Base-by-base conservation (phyloP, 37 sponge, comb jelly and placozoan species). In the Agelas oroides region DNA sequence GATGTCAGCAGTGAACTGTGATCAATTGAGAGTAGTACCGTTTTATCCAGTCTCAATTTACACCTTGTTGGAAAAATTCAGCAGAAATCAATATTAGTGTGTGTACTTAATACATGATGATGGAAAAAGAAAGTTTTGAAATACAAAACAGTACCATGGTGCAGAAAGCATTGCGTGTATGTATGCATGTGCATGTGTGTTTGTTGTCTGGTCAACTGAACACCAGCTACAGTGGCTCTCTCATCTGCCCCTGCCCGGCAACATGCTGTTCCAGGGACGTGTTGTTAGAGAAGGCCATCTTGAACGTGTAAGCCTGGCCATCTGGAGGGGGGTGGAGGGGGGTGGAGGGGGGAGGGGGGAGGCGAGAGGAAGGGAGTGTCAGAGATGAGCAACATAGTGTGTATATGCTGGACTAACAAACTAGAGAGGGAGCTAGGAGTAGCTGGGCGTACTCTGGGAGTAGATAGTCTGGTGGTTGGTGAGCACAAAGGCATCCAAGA, bases 231-330 rank as follows among this genome's bases (percentile, higher is more conserved):
- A 76, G 35, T 23, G 14, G 60, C 23, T 62, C 46, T 46, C 46
- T 46, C 8, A 3, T 60, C 41, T 79, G 41, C 0, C 32, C 2
- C 8, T 17, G 16, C 33, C 70, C 34, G 15, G 70, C 62, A 3
- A 27, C 11, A 12, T 61, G 14, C n/a, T 27, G 62, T 25, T 91
- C 91, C 38, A 91, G 82, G 32, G 87, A 77, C 18, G 87, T 71
- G 66, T 86, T 91, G 87, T 53, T 78, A 31, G 96, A 96, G 74
- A 96, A 96, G 14, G 96, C 96, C 75, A 96, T 84, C 65, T 96
- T 96, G 86, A 96, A 93, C 27, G 96, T 96, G 88, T 93, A 96
- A 8, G 93, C 96, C 70, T 86, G 88, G 25, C 89, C 86, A 87
- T 55, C 94, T 62, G 53, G 46, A 62, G 71, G 2, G 39, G 18